A percentile compares a stretch with the other conserved stretches of the same genome.
These are phyloP conservation scores for Micoletzkya japonica DNA, from an alignment of 2,888 invertebrate genomes.

Conservation along the genomic window DNA sequence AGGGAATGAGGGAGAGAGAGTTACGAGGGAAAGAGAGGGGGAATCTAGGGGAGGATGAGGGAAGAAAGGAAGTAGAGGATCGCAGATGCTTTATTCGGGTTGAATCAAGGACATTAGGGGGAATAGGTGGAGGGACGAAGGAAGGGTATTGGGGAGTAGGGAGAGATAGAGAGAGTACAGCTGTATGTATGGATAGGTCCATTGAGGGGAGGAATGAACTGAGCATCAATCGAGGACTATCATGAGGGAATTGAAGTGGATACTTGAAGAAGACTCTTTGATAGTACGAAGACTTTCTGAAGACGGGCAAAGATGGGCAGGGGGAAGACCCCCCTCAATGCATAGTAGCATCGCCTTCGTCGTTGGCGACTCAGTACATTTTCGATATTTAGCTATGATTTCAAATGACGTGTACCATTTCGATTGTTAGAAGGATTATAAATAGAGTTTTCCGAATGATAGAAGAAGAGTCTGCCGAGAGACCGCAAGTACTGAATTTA, in stretches of 20 bases:
- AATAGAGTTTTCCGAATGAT: no score
- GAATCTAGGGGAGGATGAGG: no score
- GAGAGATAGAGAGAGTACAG: neutral
- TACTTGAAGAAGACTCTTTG: neutral
- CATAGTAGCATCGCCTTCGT: no score
- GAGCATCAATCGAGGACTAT: no score
- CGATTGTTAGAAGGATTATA: no score
- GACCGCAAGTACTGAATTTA: no score
- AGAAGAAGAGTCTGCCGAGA: no score
- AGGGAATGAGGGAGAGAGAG: neutral
- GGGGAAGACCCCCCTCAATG: neutral
- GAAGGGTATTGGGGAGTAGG: slow-evolving; percentile 5
- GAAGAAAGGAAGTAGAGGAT: slow-evolving; percentile 1
- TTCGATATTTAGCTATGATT: no score
- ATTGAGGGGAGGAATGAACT: no score
- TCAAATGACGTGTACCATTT: no score
- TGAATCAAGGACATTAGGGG: neutral
- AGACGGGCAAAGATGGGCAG: neutral
- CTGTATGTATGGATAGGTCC: no score
- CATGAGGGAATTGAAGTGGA: neutral
- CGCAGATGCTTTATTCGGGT: neutral
- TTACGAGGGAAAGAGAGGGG: neutral
- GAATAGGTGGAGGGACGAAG: slow-evolving; percentile 5
- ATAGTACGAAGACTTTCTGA: neutral
- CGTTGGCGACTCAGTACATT: no score